Base-by-base conservation (phyloP, 2,888 invertebrate genomes). In the Leptarthrus brevirostris region DNA sequence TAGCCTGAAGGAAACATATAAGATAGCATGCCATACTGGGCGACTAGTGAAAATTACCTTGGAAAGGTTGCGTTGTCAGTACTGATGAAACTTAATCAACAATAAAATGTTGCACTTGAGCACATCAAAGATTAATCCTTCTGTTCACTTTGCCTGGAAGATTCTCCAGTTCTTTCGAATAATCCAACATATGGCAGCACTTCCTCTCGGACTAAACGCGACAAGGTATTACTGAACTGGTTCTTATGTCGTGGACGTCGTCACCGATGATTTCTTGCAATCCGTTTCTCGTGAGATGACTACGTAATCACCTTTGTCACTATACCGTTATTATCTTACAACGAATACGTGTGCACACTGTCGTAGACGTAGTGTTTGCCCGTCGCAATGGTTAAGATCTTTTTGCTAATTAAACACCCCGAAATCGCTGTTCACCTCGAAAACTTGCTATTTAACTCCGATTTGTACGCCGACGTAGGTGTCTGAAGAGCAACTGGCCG, bases 311-410 rank as follows among this genome's bases (percentile, higher is more conserved):
- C 8, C 30, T 18, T 52, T 34, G 20, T 52, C 69, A 52, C 52
- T 69, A 69, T 69, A 52, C 52, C 69, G 69, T 69, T 69, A 52
- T 10, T 49, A 52, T 69, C 52, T 69, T 52, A 69, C 69, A 14
- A 40, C 12, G 40, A 40, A 40, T 12, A 3, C 12, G 40, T 30
- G 30, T 8, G 30, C 3, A 30, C 30, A 30, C 8, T 8, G 30
- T 30, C 30, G 30, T 30, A 3, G 30, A 30, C 8, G 8, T 30
- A 30, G 4, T 30, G 30, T 30, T 30, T 30, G 8, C 3, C 4
- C 8, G 30, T 30, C 30, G 8, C 30, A 30, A n/a, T n/a, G n/a
- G n/a, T n/a, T 8, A 30, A 5, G 30, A 30, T 5, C 3, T 5
- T 30, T 30, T 30, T 8, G 8, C 30, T 8, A 5, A 8, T 3